Percentiles rank a stretch among this genome's conserved stretches.
Conservation (phyloP, 2,888 invertebrate species). For the Thymelicus acteon region DNA sequence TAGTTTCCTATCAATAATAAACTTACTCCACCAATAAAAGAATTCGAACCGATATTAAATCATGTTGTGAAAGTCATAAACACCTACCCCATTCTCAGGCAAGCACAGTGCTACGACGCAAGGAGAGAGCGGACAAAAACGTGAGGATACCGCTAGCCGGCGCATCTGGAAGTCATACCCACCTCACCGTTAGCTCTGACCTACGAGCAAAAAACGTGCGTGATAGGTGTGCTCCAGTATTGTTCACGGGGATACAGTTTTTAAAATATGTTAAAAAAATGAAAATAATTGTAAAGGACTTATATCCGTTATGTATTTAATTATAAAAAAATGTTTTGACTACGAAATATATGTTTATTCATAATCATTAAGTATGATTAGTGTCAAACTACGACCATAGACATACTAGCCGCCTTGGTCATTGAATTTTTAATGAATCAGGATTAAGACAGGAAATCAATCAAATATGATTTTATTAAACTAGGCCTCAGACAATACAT, state of each 20-base stretch:
- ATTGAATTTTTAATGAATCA: no score
- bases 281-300: conserved; percentile 32
- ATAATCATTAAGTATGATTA: no score
- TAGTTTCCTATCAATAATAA: no score
- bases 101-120: conserved; percentile 52
- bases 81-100: background rate
- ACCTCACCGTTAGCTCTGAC: conserved; percentile 74
- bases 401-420: no score
- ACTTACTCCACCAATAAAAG: background rate
- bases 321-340: no score
- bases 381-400: no score
- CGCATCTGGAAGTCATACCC: conserved; percentile 79
- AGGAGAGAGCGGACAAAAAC: conserved; percentile 61
- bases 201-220: conserved; percentile 64
- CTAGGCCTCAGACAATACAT: no score
- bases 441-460: no score
- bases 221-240: conserved; percentile 65
- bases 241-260: conserved; percentile 59
- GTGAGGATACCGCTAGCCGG: conserved; percentile 75
- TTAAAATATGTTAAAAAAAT: no score
- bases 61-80: conserved; percentile 1
- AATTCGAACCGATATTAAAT: background rate
- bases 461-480: no score
- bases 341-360: no score
- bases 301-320: no score